Base-by-base conservation (phyloP, 2,797 vertebrate species). In the Enteromius argenteus region DNA sequence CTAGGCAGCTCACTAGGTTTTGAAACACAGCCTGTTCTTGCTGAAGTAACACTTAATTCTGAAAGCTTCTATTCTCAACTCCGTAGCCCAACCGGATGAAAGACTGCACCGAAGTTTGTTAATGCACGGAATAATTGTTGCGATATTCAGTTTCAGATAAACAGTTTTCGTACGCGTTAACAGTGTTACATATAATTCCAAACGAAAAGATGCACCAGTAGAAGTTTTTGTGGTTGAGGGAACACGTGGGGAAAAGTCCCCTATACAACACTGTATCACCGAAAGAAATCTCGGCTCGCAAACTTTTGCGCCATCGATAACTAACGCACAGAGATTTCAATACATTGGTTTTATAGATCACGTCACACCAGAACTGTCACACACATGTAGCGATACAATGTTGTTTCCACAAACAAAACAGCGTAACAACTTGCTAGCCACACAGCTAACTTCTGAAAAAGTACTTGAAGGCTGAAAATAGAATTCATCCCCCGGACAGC, bases 241-340 rank as follows among this genome's bases (percentile, higher is more conserved):
- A 92, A 86, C 94, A 94, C 92, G 93, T 94, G 94, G 93, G 87
- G 80, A 79, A 86, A 86, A 89, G 84, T 86, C 87, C 86, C 86
- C 86, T 44, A 85, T 89, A 88, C 74, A 86, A 89, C 87, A 81
- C 90, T 85, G 87, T 17, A 84, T 64, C 82, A 87, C 87, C 85
- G 88, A 78, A 60, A 91, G 86, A 94, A 94, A 95, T 94, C 94
- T 93, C 93, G 84, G 92, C 92, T 79, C 86, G 79, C 86, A 89
- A 92, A 91, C 86, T 82, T 87, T 88, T 69, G 74, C 60, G 27
- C 35, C 42, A 62, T 66, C 76, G 35, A 71, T 11, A 62, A 62
- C 84, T 58, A 67, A 58, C 51, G 49, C 30, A 30, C 83, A 46
- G 81, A 23, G 86, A 81, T 84, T 60, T 44, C 62, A 74, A 39